Evolutionary conservation across 2,113 vertebrate species (phyloP), one percentile per base, ranked within the genome.

Genomic region (Cairina moschata): DNA sequence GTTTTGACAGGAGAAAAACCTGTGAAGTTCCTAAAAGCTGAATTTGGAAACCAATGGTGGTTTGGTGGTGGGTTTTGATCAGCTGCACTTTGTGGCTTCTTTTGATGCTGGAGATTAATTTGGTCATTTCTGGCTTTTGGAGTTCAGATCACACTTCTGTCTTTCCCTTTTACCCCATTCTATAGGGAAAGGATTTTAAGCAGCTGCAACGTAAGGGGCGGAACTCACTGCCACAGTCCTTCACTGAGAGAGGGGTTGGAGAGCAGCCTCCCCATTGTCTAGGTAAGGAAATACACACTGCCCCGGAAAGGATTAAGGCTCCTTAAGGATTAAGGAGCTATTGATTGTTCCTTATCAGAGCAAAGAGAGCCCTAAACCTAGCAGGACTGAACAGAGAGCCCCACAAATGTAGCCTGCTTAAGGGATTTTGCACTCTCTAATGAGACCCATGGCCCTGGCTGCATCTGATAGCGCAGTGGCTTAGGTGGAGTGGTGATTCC

Each of bases 271-370:
- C 26, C 26, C 52, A 28, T 29, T 32, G 17, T 6, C 7, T 1
- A 26, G 46, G 5, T n/a, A 14, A 44, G 71, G 66, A 48, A 40
- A 63, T 58, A 31, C 11, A 23, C 26, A 8, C 3, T 20, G 12
- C 16, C 18, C 46, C 13, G 22, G 44, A 26, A 28, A 79, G n/a
- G 60, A 63, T 25, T 15, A 32, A 20, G 42, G 26, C 36, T 55
- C 48, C 40, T 71, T 46, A 46, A 46, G 46, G 46, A 46, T 46
- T 46, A 48, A 48, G 63, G 26, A 81, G 52, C 25, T 32, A 21
- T 1, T 21, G 40, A 31, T 46, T 1, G 0, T 22, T 67, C 1
- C 0, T 26, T 55, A 42, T 31, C 25, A 48, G 65, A 74, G 26
- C 26, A 50, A 32, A 91, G 46, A 17, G 17, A 67, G 22, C 16